Conservation (phyloP, 2,888 invertebrate genomes). For the Hydriomena furcata region DNA sequence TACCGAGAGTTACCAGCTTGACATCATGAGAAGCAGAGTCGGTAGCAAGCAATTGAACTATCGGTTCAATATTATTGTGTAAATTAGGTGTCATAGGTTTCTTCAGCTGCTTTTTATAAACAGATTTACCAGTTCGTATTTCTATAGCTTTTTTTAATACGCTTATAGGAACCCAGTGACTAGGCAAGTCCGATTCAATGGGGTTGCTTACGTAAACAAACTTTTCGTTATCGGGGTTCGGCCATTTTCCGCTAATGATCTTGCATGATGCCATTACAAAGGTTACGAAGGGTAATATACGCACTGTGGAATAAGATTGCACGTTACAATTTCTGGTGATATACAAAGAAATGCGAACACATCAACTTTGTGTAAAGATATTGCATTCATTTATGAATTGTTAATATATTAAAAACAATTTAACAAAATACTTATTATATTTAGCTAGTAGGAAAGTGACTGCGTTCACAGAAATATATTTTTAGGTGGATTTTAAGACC, state of each 20-base stretch:
- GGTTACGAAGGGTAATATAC: conserved; percentile 37
- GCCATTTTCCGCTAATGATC: conserved; percentile 37
- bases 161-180: conserved; percentile 55
- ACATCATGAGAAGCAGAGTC: not conserved
- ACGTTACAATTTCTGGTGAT: not conserved
- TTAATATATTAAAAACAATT: no score
- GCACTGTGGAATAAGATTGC: conserved; percentile 45
- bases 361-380: no score
- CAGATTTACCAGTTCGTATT: conserved; percentile 43
- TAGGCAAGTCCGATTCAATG: conserved; percentile 53
- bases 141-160: conserved; percentile 51
- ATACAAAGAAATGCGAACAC: not conserved
- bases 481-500: no score
- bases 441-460: no score
- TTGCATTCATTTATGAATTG: no score
- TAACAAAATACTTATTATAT: no score
- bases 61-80: not conserved
- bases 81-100: not conserved
- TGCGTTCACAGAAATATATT: no score
- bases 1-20: not conserved
- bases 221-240: conserved; percentile 38
- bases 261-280: conserved; percentile 38
- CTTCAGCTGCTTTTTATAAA: no score
- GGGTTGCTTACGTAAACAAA: conserved; percentile 52
- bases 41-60: not conserved